These are phyloP conservation scores for Bombus difficillimus DNA, from an alignment of 1,140 invertebrate species.

Conservation along the genomic window DNA sequence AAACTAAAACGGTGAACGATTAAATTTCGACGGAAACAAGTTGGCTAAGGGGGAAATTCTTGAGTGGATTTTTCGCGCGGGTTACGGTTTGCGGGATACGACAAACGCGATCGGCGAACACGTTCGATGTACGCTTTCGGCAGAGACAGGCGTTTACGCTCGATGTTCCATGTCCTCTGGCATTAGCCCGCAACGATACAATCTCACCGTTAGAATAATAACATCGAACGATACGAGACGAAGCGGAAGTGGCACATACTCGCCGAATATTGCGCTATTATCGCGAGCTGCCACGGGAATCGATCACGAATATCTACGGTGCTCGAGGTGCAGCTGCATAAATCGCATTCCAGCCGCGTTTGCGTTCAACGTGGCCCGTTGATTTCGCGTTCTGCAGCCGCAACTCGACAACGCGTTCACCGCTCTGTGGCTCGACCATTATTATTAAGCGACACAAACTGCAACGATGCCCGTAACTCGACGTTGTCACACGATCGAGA, in stretches of 20 bases:
- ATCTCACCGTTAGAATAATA: constrained; percentile 49
- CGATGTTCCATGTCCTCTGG: background rate
- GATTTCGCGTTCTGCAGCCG: constrained; percentile 55
- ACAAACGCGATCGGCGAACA: too few species aligned
- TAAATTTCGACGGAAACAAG: too few species aligned
- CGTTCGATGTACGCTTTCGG: too few species aligned
- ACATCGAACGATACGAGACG: constrained; percentile 21
- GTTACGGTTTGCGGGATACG: too few species aligned
- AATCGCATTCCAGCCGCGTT: constrained; percentile 63
- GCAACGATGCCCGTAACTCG: background rate
- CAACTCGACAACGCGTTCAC: constrained; percentile 38
- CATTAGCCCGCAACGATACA: constrained; percentile 33
- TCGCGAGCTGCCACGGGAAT: constrained; percentile 31
- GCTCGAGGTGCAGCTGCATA: constrained; percentile 47
- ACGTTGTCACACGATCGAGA: background rate
- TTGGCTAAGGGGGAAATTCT: too few species aligned
- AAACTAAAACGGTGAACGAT: too few species aligned
- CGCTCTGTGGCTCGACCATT: constrained; percentile 42
- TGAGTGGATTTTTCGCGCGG: too few species aligned
- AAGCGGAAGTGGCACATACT: constrained; percentile 4
- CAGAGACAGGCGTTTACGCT: too few species aligned
- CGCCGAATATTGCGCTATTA: constrained; percentile 37
- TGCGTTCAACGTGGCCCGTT: constrained; percentile 52
- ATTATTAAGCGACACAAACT: constrained; percentile 56
- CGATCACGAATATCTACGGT: constrained; percentile 53